phyloP scores from a whole-genome alignment of 2,113 vertebrate genomes.

The Pedetes capensis region DNA sequence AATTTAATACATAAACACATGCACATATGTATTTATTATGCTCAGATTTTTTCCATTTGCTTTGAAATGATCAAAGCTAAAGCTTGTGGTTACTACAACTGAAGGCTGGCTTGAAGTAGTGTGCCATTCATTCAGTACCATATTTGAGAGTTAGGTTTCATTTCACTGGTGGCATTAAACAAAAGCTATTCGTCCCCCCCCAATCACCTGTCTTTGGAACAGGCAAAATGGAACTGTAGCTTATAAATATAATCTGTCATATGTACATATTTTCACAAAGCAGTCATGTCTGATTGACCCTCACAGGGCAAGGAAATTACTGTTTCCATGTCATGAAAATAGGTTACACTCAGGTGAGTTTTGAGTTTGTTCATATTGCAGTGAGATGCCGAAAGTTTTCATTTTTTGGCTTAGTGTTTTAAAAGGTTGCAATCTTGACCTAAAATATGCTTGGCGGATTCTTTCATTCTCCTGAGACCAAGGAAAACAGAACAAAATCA shows the following conservation, averaged over 20 bases:
- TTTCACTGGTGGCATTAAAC: no score
- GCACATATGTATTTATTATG: neutral
- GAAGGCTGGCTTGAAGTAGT: neutral
- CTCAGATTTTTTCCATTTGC: neutral
- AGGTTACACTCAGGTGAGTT: neutral
- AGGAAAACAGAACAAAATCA: neutral
- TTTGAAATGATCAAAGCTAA: neutral
- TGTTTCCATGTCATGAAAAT: neutral
- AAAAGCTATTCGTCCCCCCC: no score
- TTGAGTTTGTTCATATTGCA: neutral
- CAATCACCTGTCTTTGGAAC: neutral
- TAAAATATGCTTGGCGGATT: neutral
- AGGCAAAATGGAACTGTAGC: neutral
- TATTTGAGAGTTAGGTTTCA: neutral
- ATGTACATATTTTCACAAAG: rapidly evolving
- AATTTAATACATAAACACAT: neutral
- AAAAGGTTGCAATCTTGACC: neutral
- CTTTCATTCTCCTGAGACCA: no score
- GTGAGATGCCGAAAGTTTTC: neutral
- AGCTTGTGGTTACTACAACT: neutral
- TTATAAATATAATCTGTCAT: neutral
- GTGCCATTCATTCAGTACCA: neutral
- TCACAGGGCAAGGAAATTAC: neutral
- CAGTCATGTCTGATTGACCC: neutral
- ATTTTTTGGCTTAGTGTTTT: neutral